Evolutionary conservation across 2,113 vertebrate species (phyloP), one percentile per base, ranked within the genome.

Genomic region (Caranx ignobilis): DNA sequence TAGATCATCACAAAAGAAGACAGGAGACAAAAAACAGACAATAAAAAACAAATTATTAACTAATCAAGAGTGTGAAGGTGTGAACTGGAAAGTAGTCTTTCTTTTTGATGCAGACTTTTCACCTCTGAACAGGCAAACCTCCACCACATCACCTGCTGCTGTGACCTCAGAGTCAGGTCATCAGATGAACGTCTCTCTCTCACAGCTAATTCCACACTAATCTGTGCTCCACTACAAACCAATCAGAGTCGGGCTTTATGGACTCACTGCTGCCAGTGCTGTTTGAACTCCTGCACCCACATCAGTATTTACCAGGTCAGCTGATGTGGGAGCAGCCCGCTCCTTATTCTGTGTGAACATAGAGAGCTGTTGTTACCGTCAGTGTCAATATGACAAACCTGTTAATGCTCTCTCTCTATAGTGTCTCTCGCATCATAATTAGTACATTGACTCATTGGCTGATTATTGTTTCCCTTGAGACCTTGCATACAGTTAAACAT

Each of bases 221-320:
- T 37, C 45, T 43, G 34, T 64, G 65, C 72, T 47, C 47, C 64
- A 19, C 31, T 62, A 56, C 19, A 37, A 55, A 74, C 19, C 79
- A 37, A n/a, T 35, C 3, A 68, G 63, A 74, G 37, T 7, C 5
- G 5, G n/a, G 39, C 45, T 16, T 63, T 57, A 47, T 57, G 32
- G 15, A 68, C 50, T 48, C n/a, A 31, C 45, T 57, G n/a, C 48
- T 57, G 4, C 8, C 52, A 67, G 18, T 55, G 26, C 5, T 69
- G 56, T 60, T n/a, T 64, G 31, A 41, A 45, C 37, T 8, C 32
- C 9, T 50, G 77, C 11, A 39, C 37, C 4, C 3, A 3, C 35
- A 32, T 21, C 2, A 31, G 7, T 21, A 55, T 62, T 43, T 1
- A 21, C 35, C 37, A 54, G 16, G 16, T 52, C 6, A 6, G 16